phyloP scores from a whole-genome alignment of 2,888 invertebrate genomes.

The Scaptomyza cyrtandrae region DNA sequence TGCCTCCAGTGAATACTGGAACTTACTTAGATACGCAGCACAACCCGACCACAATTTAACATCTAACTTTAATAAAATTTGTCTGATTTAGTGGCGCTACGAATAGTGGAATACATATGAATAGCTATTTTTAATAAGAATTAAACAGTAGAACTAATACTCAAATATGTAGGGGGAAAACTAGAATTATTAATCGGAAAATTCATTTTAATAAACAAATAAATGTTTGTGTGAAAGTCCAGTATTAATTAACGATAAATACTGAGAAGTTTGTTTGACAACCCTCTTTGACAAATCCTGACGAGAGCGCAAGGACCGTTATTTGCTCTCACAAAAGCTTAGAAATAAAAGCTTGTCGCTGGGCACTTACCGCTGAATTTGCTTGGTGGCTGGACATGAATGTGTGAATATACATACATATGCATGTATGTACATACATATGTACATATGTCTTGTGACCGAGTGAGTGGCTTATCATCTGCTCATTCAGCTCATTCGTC shows the following conservation, averaged over 20 bases:
- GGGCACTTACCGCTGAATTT: slow-evolving; percentile 27
- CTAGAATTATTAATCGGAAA: no score
- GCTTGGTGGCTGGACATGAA: slow-evolving; percentile 1
- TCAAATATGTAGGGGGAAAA: no score
- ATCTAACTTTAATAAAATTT: slow-evolving; percentile 2
- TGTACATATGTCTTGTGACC: slow-evolving; percentile 2
- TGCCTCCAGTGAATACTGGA: slow-evolving; percentile 38
- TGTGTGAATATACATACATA: slow-evolving; percentile 9
- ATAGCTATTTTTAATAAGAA: not conserved
- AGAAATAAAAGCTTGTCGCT: slow-evolving; percentile 18
- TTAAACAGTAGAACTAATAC: slow-evolving; percentile 1
- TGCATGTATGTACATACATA: slow-evolving; percentile 1
- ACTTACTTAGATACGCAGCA: slow-evolving; percentile 2
- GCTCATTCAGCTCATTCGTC: slow-evolving; percentile 56
- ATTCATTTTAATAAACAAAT: no score
- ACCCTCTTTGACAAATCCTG: not conserved
- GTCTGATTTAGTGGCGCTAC: slow-evolving; percentile 21
- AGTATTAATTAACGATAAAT: no score
- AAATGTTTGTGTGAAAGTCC: no score
- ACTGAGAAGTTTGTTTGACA: not conserved
- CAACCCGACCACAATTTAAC: not conserved
- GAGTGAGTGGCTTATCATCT: slow-evolving; percentile 34
- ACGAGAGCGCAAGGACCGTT: slow-evolving; percentile 16
- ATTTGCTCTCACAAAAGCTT: slow-evolving; percentile 20
- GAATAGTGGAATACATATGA: slow-evolving; percentile 9